These are phyloP conservation scores for Dryobates pubescens DNA, from an alignment of 2,797 vertebrate species.

Conservation along the genomic window DNA sequence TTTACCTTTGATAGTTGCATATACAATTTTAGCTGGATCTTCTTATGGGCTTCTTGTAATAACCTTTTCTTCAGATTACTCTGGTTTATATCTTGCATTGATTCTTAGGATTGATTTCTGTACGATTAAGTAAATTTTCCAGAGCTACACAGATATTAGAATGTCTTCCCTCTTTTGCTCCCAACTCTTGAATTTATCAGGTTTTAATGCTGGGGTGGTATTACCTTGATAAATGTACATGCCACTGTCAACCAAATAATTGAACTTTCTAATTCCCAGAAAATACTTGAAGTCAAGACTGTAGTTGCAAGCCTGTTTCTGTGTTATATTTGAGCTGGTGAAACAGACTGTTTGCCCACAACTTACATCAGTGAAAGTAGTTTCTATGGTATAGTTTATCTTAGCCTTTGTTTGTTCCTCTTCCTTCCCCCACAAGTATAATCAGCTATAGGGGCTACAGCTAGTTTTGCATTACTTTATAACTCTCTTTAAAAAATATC, in stretches of 20 bases:
- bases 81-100: not conserved
- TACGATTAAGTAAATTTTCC: not conserved
- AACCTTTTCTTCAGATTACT: not conserved
- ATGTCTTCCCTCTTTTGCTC: not conserved
- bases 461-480: not conserved
- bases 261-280: not conserved
- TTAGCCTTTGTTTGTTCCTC: not conserved
- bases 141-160: not conserved
- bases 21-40: not conserved
- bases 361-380: not conserved
- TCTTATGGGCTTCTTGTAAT: not conserved
- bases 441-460: not conserved
- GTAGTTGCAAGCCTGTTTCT: not conserved
- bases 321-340: not conserved
- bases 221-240: not conserved
- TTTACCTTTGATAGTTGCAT: not conserved
- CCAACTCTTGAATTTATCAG: not conserved
- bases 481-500: not conserved
- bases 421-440: not conserved
- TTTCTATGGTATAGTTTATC: not conserved
- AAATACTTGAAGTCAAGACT: not conserved
- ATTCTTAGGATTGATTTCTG: not conserved
- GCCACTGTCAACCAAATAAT: not conserved
- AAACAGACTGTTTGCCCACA: not conserved
- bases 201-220: not conserved